Evolutionary conservation across 2,888 invertebrate species (phyloP), one percentile per base, ranked within the genome.

Genomic region (Autographa gamma): DNA sequence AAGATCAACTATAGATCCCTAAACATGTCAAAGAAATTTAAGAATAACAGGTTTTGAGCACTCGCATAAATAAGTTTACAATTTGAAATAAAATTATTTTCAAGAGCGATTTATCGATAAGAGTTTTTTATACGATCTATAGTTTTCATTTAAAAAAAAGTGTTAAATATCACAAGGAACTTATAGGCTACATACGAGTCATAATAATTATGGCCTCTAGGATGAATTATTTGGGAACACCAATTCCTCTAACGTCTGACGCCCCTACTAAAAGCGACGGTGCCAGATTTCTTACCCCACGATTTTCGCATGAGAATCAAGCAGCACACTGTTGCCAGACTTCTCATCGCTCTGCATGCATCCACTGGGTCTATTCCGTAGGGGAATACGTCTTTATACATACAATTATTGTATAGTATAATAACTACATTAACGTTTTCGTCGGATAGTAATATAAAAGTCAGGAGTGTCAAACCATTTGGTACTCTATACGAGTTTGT

Each of bases 161-260:
- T n/a, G 58, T 54, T 41, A 66, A 63, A 67, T 71, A 71, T 71
- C 71, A 71, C 67, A 67, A 67, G 9, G 56, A 71, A 60, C 52
- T 56, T 66, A 60, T n/a, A 48, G 6, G n/a, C 48, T 48, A n/a
- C 48, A 43, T 43, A 48, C n/a, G 48, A 48, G 48, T 7, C 48
- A 6, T 13, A 13, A 25, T 25, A 25, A 25, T 25, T 25, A 25
- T n/a, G n/a, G n/a, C n/a, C n/a, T n/a, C 43, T 14, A 13, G 43
- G 13, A 43, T 13, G 14, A 43, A 43, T 43, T 38, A 13, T 43
- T 3, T 14, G 43, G 43, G 43, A 1, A 14, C 43, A 43, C 14
- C 43, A 14, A 43, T 14, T 14, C 14, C 0, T 48, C 48, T 48
- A 48, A 48, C 48, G 1, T 41, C 13, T 8, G 52, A 48, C 48